Evolutionary conservation across 2,113 vertebrate genomes (phyloP), one percentile per base, ranked within the genome.

Genomic region (Stegostoma tigrinum): DNA sequence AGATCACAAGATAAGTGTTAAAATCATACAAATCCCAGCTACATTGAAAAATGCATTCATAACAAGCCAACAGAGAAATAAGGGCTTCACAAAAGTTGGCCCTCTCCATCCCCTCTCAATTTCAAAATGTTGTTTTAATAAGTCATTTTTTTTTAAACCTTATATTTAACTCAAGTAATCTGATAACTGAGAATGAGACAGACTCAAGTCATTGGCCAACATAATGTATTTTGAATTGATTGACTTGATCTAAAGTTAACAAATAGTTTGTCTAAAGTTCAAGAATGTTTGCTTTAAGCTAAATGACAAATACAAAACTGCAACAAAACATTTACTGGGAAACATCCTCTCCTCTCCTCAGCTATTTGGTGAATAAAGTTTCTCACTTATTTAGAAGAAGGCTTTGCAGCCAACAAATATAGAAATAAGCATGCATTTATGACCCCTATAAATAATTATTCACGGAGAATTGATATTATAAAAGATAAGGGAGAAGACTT

Each of bases 191-290:
- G 64, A 91, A 12, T 17, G 14, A 91, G 55, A 90, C 34, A 93
- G 34, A 66, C n/a, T 83, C 17, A 93, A 66, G 8, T 66, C 6
- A 42, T 45, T 93, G 89, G 66, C 89, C 89, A 66, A 38, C 34
- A 64, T 61, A 17, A 64, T 90, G 61, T 34, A 93, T 93, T 93
- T 93, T 67, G 34, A 93, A 93, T 93, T 93, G 61, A 93, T 93
- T 93, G 38, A 67, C 14, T 23, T 93, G 89, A 93, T n/a, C 61
- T 66, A 64, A 38, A n/a, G 55, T 38, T 66, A 61, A 90, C 87
- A 52, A n/a, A 30, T 19, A n/a, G 55, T 19, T 91, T 91, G 55
- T 64, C 87, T 17, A 64, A 91, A 91, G 30, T n/a, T 5, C 55
- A 91, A 21, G 87, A n/a, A 64, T n/a, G 87, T 19, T 55, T 5